Evolutionary conservation across 1,140 invertebrate genomes (phyloP), one percentile per base, ranked within the genome.

Genomic region (Centruroides vittatus): DNA sequence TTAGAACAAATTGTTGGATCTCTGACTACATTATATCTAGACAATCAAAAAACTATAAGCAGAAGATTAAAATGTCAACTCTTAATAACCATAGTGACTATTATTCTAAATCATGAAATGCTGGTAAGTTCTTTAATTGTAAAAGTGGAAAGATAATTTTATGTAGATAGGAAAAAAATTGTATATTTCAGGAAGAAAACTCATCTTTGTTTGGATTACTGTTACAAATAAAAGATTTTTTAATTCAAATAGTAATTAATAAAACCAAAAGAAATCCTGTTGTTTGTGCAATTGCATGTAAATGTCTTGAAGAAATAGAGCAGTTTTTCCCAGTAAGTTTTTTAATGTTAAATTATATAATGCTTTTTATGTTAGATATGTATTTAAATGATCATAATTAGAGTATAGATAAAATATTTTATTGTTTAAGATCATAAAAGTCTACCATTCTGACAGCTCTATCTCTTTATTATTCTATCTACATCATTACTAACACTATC

Each of bases 271-370:
- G 41, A 8, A 41, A 59, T 60, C 34, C 51, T 34, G 35, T 47
- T 52, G 46, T 60, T 12, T 46, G 55, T 52, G 57, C 58, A 35
- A 60, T 47, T 52, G 62, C 58, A 35, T 63, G 62, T 36, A 59
- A 52, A 57, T 63, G 62, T n/a, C 48, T 63, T 1, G 62, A 63
- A 54, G 62, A 63, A 60, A n/a, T 63, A 23, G 62, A 63, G 48
- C 55, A 46, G 35, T 63, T 51, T 34, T 63, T 34, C 49, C 58
- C 58, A 35, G 62, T 63, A 60, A 60, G 48, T 63, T 12, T 47
- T 52, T 1, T 41, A 41, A n/a, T 35, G 9, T 48, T 57, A 48
- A 35, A 53, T 23, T 23, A 53, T 11, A 23, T 53, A 10, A 8
- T 11, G 8, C 2, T 23, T 23, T 23, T 23, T 23, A 23, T 23